These are phyloP conservation scores for Rotaria magnacalcarata DNA, from an alignment of 2,888 invertebrate species.

Conservation along the genomic window DNA sequence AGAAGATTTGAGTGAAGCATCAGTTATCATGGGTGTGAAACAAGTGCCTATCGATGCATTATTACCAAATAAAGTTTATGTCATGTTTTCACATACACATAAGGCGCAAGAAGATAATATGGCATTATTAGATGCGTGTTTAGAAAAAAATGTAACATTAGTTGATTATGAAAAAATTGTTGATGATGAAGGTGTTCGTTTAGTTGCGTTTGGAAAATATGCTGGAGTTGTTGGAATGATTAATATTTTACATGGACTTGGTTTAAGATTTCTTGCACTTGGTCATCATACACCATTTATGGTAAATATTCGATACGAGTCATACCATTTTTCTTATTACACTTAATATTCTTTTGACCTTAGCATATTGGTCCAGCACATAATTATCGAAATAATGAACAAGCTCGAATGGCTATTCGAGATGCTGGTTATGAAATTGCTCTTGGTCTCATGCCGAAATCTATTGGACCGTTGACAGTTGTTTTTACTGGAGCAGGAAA, in stretches of 20 bases:
- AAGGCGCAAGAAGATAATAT: conserved; percentile 98
- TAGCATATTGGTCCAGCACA: conserved; percentile 94
- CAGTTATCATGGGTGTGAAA: conserved; percentile 93
- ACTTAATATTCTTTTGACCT: conserved; percentile 47
- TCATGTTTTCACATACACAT: conserved; percentile 97
- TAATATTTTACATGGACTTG: conserved; percentile 93
- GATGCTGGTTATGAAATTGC: conserved; percentile 99
- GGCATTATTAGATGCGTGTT: conserved; percentile 86
- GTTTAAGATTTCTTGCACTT: conserved; percentile 81
- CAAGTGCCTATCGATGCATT: conserved; percentile 75
- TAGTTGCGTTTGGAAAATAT: conserved; percentile 97
- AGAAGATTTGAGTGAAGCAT: conserved; percentile 92
- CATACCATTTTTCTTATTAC: background rate
- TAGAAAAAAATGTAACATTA: conserved; percentile 88
- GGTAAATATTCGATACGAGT: conserved; percentile 60
- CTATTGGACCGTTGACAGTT: conserved; percentile 90
- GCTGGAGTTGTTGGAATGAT: conserved; percentile 97
- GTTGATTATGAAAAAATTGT: conserved; percentile 95
- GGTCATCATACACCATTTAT: conserved; percentile 99
- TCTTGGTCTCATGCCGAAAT: conserved; percentile 89
- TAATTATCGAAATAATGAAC: conserved; percentile 92
- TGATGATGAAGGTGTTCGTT: conserved; percentile 78
- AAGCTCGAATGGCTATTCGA: conserved; percentile 91
- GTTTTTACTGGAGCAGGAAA: conserved; percentile 97
- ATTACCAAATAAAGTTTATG: conserved; percentile 91